Conservation (phyloP, 2,113 vertebrate genomes). For the Gnathonemus echidnorhynchus region DNA sequence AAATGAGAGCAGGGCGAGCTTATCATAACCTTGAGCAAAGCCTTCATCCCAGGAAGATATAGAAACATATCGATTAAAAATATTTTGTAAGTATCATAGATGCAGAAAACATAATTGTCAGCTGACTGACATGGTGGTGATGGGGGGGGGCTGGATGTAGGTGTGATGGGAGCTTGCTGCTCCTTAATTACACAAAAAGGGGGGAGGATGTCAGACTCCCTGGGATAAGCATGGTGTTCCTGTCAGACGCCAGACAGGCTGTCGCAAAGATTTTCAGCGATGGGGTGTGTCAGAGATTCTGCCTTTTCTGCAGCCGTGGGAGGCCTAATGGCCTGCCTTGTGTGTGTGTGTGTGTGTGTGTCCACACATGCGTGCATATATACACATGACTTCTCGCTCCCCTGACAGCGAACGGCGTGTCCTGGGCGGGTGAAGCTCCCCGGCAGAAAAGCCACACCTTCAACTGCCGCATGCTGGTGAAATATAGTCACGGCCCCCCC, state of each 20-base stretch:
- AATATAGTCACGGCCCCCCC: conserved; percentile 63
- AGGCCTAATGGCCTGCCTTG: neutral
- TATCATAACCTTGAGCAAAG: neutral
- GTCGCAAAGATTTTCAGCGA: neutral
- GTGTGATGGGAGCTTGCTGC: neutral
- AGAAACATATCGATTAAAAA: neutral
- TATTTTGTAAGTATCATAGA: neutral
- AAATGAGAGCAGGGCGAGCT: neutral
- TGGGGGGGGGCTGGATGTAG: neutral
- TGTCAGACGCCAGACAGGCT: neutral
- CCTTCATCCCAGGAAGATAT: neutral
- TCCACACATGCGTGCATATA: neutral
- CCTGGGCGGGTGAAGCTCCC: conserved; percentile 81
- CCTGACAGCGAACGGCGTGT: conserved; percentile 72
- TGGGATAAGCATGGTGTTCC: neutral
- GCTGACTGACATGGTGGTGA: neutral
- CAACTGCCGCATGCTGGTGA: conserved; percentile 91
- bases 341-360: neutral
- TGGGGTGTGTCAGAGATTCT: neutral
- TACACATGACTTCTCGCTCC: neutral
- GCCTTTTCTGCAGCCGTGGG: neutral
- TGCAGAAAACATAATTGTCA: neutral
- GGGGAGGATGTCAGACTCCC: neutral
- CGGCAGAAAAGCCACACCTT: conserved; percentile 94
- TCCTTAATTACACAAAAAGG: neutral